Base-by-base conservation (phyloP, 2,113 vertebrate genomes). In the Todiramphus saurophagus region DNA sequence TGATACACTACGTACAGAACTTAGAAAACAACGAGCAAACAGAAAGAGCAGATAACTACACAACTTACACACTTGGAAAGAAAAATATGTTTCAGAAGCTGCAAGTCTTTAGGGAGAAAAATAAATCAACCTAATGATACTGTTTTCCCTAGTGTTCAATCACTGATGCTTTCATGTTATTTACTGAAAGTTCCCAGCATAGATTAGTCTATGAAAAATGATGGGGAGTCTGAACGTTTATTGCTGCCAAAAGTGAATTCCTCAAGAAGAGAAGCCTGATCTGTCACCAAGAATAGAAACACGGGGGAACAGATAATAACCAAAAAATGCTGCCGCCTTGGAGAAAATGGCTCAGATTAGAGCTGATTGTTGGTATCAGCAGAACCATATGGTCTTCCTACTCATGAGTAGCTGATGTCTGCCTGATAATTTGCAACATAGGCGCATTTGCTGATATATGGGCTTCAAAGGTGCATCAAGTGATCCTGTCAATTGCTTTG, bases 241-340 rank as follows among this genome's bases (percentile, higher is more conserved):
- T 78, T 43, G 30, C 78, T 91, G 91, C 86, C 88, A 94, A 60
- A 93, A 94, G 66, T 76, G 53, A 94, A 95, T 92, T 96, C 90
- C 83, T 90, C 77, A 76, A 75, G 88, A 93, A 89, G 60, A 90
- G 95, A 94, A 95, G 86, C n/a, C 69, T 92, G 77, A 92, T 94
- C 80, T 87, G 70, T 82, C 83, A 91, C 77, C 3, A 0, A 82
- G 83, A 96, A 95, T 87, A 96, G 95, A 96, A 96, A 93, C 80
- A 75, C 3, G 5, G 83, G 92, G 94, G 86, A 93, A 89, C 18
- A 82, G 89, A 90, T 60, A 94, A 91, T 39, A 87, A 95, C 48
- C 43, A 72, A 91, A 95, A 95, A 94, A 95, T 94, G 91, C 91
- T 93, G 72, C 89, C 87, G 94, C 73, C 77, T 84, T 76, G 69